phyloP scores from a whole-genome alignment of 2,797 vertebrate species.

The Sparus aurata region DNA sequence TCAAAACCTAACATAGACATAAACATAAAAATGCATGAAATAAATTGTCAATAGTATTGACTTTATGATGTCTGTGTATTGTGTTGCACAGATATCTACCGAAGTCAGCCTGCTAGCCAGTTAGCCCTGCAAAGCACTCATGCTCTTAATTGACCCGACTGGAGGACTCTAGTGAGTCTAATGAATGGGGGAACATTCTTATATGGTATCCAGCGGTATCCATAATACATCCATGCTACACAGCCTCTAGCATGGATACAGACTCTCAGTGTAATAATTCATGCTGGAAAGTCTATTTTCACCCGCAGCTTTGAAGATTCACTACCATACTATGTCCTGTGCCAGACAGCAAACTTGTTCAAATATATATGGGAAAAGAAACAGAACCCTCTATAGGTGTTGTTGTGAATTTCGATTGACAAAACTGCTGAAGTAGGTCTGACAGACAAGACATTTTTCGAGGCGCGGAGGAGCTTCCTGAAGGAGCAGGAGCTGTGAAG shows the following conservation, averaged over 20 bases:
- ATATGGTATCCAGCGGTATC: neutral
- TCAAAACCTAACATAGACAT: no score
- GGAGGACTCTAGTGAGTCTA: neutral
- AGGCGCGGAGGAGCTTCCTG: constrained; percentile 10
- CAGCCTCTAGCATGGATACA: neutral
- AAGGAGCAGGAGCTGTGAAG: constrained; percentile 46
- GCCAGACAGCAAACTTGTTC: neutral
- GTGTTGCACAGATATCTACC: no score
- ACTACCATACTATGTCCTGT: neutral
- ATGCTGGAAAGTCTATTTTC: neutral
- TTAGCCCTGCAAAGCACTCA: no score
- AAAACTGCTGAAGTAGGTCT: constrained; percentile 17
- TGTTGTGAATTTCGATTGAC: constrained; percentile 2
- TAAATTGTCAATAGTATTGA: no score
- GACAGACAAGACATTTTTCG: constrained; percentile 12
- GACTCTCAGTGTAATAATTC: neutral
- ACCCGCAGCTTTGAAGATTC: neutral
- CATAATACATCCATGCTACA: neutral
- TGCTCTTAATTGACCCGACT: neutral
- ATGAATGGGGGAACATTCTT: neutral
- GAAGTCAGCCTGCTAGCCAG: no score
- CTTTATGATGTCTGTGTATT: no score
- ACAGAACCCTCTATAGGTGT: neutral
- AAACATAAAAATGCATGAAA: no score
- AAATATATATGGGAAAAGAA: neutral